These are phyloP conservation scores for Tachyglossus aculeatus DNA, from an alignment of 2,797 vertebrate genomes.

Conservation along the genomic window DNA sequence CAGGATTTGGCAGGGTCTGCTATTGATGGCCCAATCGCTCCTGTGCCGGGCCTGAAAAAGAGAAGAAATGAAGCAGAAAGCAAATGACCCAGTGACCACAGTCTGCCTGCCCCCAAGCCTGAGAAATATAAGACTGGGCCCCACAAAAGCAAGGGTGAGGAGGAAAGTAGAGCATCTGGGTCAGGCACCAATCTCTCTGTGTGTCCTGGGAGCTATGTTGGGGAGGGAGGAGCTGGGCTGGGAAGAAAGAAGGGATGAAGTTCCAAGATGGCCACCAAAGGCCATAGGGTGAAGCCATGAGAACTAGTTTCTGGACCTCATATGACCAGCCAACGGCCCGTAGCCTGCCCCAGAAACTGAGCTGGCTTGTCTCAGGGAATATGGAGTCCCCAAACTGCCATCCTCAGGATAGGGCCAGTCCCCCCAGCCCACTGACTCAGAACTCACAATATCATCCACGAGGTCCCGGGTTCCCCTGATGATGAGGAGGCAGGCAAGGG, in stretches of 20 bases:
- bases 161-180: neutral
- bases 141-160: neutral
- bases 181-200: neutral
- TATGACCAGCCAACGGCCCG: neutral
- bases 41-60: constrained; percentile 80
- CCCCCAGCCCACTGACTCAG: rapidly evolving
- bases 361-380: too few species aligned
- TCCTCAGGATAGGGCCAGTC: rapidly evolving
- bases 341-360: too few species aligned
- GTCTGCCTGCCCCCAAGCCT: neutral
- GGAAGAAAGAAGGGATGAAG: neutral
- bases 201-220: neutral
- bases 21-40: constrained; percentile 86
- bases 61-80: neutral
- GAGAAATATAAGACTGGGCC: neutral
- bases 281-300: neutral
- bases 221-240: neutral
- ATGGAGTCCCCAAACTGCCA: neutral
- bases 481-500: constrained; percentile 78
- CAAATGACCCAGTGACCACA: neutral
- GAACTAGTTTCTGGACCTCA: too few species aligned
- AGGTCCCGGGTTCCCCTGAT: constrained; percentile 86
- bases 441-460: constrained; percentile 85
- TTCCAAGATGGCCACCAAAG: neutral
- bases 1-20: constrained; percentile 85